Conservation (phyloP, 2,888 invertebrate genomes). For the Diarsia dahlii region DNA sequence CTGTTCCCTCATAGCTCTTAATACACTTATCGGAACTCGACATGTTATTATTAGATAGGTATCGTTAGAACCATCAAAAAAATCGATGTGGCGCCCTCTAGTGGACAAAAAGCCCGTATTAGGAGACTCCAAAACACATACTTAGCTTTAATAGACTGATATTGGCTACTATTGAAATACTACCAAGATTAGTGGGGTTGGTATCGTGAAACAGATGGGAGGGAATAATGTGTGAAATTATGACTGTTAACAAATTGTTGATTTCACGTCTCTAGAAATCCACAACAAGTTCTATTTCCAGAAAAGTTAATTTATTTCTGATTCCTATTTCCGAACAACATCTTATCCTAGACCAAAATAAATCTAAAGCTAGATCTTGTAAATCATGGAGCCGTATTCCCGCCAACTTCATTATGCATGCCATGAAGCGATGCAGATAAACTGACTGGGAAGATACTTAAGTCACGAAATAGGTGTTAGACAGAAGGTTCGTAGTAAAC, state of each 20-base stretch:
- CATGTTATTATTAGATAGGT: too few relatives aligned
- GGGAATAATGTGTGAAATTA: too few relatives aligned
- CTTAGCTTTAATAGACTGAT: too few relatives aligned
- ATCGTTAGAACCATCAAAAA: too few relatives aligned
- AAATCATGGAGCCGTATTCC: conserved; percentile 29
- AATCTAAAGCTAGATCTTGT: conserved; percentile 31
- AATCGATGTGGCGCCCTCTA: too few relatives aligned
- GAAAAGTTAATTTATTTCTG: background rate
- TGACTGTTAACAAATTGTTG: too few relatives aligned
- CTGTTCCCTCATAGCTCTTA: too few relatives aligned
- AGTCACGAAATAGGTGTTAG: background rate
- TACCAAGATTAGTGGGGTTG: background rate
- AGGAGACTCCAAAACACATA: too few relatives aligned
- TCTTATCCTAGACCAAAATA: conserved; percentile 19
- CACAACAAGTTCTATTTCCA: background rate
- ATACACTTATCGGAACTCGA: too few relatives aligned
- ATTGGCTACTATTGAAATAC: too few relatives aligned
- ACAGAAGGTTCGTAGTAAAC: conserved; percentile 2
- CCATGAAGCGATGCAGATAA: conserved; percentile 46
- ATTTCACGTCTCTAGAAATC: background rate
- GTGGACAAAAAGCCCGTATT: too few relatives aligned
- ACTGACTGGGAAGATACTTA: conserved; percentile 30
- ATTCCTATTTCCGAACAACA: background rate
- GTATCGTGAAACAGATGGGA: background rate
- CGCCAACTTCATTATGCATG: conserved; percentile 47